Evolutionary conservation across 2,113 vertebrate genomes (phyloP).

Genomic region (Upupa epops): DNA sequence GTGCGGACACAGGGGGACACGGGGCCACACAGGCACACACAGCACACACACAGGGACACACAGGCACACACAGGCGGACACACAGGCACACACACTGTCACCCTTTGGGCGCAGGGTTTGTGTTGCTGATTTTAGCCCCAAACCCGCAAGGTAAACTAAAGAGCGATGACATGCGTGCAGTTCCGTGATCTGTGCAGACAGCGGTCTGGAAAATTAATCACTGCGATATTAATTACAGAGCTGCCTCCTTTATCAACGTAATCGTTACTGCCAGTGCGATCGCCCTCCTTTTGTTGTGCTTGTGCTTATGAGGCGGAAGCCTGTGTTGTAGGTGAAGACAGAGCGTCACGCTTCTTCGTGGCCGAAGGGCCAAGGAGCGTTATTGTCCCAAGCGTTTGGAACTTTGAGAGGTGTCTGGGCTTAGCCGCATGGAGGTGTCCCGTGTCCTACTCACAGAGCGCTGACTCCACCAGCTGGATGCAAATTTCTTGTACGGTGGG

Average conservation of each 20-base stretch:
- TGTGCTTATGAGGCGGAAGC: not conserved
- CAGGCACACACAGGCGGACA: not conserved
- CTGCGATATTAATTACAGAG: not conserved
- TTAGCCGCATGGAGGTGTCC: too few relatives aligned
- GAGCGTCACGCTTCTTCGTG: not conserved
- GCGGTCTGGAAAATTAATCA: not conserved
- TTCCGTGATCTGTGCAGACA: not conserved
- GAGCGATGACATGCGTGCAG: not conserved
- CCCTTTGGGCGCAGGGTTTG: too few relatives aligned
- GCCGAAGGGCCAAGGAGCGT: not conserved
- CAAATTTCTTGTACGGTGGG: not conserved
- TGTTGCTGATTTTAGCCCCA: too few relatives aligned
- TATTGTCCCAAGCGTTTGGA: too few relatives aligned
- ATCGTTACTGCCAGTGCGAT: slow-evolving; percentile 27
- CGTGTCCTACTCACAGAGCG: too few relatives aligned
- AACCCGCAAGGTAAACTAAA: too few relatives aligned
- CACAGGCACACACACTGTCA: too few relatives aligned
- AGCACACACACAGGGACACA: too few relatives aligned
- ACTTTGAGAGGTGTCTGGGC: not conserved
- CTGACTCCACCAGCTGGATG: too few relatives aligned
- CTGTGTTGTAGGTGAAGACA: not conserved
- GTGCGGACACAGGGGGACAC: too few relatives aligned
- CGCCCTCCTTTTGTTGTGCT: not conserved
- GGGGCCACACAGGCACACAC: too few relatives aligned
- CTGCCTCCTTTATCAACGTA: slow-evolving; percentile 1